Conservation (phyloP, 2,113 vertebrate species). For the Myanophis thanlyinensis region DNA sequence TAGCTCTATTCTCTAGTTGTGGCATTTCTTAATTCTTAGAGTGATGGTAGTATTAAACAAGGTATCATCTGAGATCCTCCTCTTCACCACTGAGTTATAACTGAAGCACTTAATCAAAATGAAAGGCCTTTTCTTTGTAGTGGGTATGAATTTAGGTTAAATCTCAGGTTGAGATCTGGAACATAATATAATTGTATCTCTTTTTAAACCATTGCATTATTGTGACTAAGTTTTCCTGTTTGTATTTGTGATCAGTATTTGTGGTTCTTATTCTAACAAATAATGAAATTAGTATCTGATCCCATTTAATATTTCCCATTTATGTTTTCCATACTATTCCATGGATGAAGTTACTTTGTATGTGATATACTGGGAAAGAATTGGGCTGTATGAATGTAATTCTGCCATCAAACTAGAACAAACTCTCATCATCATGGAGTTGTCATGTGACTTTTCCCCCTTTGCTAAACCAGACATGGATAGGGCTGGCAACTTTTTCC, state of each 20-base stretch:
- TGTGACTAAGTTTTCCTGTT: neutral
- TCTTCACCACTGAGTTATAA: neutral
- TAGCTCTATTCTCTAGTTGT: neutral
- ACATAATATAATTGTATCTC: neutral
- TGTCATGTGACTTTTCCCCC: too few relatives aligned
- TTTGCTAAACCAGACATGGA: too few relatives aligned
- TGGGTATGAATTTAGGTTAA: neutral
- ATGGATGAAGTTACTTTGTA: neutral
- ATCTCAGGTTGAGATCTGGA: neutral
- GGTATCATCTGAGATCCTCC: neutral
- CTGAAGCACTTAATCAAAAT: neutral
- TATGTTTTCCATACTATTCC: neutral
- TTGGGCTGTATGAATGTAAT: neutral
- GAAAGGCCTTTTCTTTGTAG: neutral
- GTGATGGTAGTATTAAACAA: neutral
- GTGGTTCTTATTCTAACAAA: too few relatives aligned
- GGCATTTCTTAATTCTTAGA: neutral
- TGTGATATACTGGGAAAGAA: neutral
- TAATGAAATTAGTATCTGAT: too few relatives aligned
- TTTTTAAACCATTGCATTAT: neutral
- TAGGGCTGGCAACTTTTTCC: too few relatives aligned
- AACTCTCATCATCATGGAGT: too few relatives aligned
- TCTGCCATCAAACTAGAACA: neutral
- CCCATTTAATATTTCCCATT: neutral
- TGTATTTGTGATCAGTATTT: neutral